These are phyloP conservation scores for Apoderus coryli DNA, from an alignment of 2,888 invertebrate genomes.

Conservation along the genomic window DNA sequence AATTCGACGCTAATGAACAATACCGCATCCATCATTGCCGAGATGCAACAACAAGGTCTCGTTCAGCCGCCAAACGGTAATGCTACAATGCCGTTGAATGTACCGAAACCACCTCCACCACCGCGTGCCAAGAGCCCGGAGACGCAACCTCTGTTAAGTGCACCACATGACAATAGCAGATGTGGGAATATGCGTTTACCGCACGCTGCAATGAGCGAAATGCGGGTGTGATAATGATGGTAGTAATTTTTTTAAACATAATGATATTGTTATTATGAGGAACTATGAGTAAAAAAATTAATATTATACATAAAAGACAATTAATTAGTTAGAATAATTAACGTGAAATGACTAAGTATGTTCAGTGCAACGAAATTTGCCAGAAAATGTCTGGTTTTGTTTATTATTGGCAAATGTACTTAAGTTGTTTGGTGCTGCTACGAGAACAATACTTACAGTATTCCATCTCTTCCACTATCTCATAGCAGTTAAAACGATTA, in stretches of 20 bases:
- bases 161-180: slow-evolving; percentile 30
- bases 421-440: too few relatives aligned
- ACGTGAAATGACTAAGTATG: slow-evolving; percentile 7
- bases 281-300: too few relatives aligned
- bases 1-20: slow-evolving; percentile 38
- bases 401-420: too few relatives aligned
- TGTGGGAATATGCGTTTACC: slow-evolving; percentile 49
- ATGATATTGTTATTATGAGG: too few relatives aligned
- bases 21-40: slow-evolving; percentile 38
- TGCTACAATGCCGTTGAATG: slow-evolving; percentile 38
- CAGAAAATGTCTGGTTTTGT: too few relatives aligned
- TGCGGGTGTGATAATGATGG: slow-evolving; percentile 64
- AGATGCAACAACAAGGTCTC: slow-evolving; percentile 43
- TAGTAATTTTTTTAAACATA: slow-evolving; percentile 5
- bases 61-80: slow-evolving; percentile 45
- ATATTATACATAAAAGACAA: slow-evolving; percentile 7
- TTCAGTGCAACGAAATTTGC: too few relatives aligned
- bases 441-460: too few relatives aligned
- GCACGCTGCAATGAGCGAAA: slow-evolving; percentile 76
- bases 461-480: too few relatives aligned
- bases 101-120: slow-evolving; percentile 42
- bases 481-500: too few relatives aligned
- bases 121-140: slow-evolving; percentile 41
- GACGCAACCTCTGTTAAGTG: slow-evolving; percentile 37
- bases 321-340: not conserved